Evolutionary conservation across 2,113 vertebrate genomes (phyloP).

Genomic region (Psephotus haematonotus): DNA sequence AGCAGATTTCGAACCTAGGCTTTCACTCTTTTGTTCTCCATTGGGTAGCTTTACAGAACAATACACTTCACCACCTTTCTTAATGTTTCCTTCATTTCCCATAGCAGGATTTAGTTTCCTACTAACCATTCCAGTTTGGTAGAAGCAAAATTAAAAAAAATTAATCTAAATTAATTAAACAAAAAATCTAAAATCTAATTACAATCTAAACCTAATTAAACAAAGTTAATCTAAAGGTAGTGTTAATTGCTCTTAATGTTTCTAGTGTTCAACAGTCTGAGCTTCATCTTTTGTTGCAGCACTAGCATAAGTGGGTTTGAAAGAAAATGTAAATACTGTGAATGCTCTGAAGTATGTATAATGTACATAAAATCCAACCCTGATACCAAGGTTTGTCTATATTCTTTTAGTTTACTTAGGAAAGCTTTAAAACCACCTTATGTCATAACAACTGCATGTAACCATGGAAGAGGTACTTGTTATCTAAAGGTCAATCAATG

Average conservation of each 20-base stretch:
- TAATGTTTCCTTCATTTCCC: not conserved
- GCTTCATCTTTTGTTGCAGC: not conserved
- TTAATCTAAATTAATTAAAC: not conserved
- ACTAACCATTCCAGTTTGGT: not conserved
- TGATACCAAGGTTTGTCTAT: not conserved
- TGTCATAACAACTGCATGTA: not conserved
- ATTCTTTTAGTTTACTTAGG: not conserved
- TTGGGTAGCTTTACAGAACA: not conserved
- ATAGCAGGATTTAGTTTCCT: not conserved
- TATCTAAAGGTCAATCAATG: not conserved
- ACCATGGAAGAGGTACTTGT: not conserved
- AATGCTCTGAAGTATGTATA: not conserved
- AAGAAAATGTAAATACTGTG: not conserved
- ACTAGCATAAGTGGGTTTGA: not conserved
- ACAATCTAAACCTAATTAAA: not conserved
- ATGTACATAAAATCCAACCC: not conserved
- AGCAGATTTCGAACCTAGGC: not conserved
- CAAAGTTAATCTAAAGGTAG: not conserved
- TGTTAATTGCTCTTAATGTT: not conserved
- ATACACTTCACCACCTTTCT: not conserved
- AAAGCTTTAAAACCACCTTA: not conserved
- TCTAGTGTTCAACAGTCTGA: not conserved
- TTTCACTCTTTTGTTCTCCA: not conserved
- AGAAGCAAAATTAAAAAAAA: not conserved
- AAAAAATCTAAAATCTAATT: not conserved